Conservation (phyloP, 2,888 invertebrate species). For the Pristionchus entomophagus region DNA sequence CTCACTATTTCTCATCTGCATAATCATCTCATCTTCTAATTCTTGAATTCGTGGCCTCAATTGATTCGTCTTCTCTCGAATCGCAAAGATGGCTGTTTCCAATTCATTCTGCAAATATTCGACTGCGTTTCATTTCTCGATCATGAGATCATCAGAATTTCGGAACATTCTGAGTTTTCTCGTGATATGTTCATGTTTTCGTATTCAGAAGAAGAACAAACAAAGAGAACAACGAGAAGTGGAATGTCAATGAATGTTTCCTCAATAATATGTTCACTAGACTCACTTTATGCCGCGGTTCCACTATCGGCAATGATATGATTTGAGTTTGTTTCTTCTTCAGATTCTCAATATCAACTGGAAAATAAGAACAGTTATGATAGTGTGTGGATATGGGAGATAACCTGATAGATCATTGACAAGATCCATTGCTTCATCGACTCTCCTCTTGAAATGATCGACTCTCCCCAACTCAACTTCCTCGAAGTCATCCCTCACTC, state of each 20-base stretch:
- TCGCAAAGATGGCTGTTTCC: slow-evolving; percentile 67
- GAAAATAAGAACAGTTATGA: neutral
- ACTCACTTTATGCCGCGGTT: slow-evolving; percentile 62
- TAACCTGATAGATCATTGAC: slow-evolving; percentile 23
- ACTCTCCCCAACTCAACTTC: slow-evolving; percentile 63
- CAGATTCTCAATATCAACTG: slow-evolving; percentile 59
- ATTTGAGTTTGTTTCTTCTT: slow-evolving; percentile 61
- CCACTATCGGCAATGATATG: slow-evolving; percentile 58
- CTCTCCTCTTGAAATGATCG: slow-evolving; percentile 28
- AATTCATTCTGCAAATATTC: slow-evolving; percentile 65
- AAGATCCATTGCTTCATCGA: slow-evolving; percentile 16
- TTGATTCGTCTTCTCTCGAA: slow-evolving; percentile 57
- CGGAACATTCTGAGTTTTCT: too few species aligned
- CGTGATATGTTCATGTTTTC: neutral
- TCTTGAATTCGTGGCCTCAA: slow-evolving; percentile 60
- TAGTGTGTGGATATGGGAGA: neutral
- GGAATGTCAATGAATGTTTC: too few species aligned
- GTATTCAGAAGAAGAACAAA: too few species aligned
- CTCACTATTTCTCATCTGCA: slow-evolving; percentile 47
- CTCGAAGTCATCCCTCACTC: slow-evolving; percentile 64
- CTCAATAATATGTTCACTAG: too few species aligned
- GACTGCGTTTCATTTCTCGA: too few species aligned
- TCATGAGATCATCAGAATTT: too few species aligned
- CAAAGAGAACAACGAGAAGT: too few species aligned
- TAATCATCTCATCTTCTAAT: slow-evolving; percentile 64